Conservation (phyloP, 2,797 vertebrate species). For the Chaetophractus vellerosus region DNA sequence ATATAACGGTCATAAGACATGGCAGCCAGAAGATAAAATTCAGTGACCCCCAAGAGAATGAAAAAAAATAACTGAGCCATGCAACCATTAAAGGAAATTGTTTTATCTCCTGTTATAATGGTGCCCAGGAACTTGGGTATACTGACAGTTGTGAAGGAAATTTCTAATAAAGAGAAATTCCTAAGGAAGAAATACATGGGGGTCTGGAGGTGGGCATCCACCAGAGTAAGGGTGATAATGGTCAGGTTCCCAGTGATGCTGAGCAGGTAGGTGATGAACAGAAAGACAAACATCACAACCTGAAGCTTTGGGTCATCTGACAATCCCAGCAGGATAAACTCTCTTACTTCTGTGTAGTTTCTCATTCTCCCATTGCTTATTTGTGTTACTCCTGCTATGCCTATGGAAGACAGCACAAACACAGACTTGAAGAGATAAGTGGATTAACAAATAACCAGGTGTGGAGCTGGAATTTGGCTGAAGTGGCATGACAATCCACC, state of each 20-base stretch:
- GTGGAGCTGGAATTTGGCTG: neutral
- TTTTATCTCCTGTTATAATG: constrained; percentile 73
- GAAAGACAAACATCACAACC: constrained; percentile 48
- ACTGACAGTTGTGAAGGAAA: constrained; percentile 71
- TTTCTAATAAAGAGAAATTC: constrained; percentile 78
- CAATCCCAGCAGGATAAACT: constrained; percentile 73
- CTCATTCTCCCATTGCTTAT: constrained; percentile 42
- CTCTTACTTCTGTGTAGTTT: constrained; percentile 41
- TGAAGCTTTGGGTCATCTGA: constrained; percentile 56
- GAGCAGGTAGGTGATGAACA: constrained; percentile 68
- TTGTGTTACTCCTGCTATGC: neutral
- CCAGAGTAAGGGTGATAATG: constrained; percentile 70
- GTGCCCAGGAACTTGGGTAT: constrained; percentile 71
- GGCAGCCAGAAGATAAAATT: constrained; percentile 81
- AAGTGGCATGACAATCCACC: neutral
- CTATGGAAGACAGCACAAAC: neutral
- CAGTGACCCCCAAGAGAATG: constrained; percentile 77
- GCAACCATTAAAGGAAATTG: constrained; percentile 74
- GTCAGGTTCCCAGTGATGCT: constrained; percentile 77
- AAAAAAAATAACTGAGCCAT: constrained; percentile 78
- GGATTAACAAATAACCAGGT: neutral
- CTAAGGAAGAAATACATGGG: constrained; percentile 84
- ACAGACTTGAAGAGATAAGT: neutral
- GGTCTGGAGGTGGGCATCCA: constrained; percentile 69
- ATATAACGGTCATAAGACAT: constrained; percentile 80